Base-by-base conservation (phyloP, 2,113 vertebrate species). In the Pachycephala philippinensis region DNA sequence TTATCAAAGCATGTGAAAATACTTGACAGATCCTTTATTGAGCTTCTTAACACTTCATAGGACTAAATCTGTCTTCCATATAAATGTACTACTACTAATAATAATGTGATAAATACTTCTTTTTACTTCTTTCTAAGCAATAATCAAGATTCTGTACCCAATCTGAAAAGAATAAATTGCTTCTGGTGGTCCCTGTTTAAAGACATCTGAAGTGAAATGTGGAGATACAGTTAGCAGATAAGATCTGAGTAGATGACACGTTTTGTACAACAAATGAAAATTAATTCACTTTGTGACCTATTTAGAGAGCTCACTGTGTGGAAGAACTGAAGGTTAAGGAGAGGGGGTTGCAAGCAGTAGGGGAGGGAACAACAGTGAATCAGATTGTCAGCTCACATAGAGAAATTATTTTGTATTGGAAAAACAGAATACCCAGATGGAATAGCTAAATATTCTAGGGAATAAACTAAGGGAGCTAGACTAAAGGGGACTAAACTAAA, bases 11-110 rank as follows among this genome's bases (percentile, higher is more conserved):
- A 87, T 88, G 42, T 52, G 59, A 83, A 95, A 96, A 89, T 59
- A 91, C 82, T 96, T 92, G 90, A 91, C 91, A 95, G 71, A 66
- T 70, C 33, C 52, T 95, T 90, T 94, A 90, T 56, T 80, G 88
- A 93, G 68, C 59, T 47, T 96, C 84, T 95, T 94, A 97, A 80
- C 64, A 85, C 66, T 94, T 87, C 3, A 4, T 68, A 77, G 85
- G 82, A 96, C 91, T 95, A 97, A 94, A 87, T 88, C 59, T 93
- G 19, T 96, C 74, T 96, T 94, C 75, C 47, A 96, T 85, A 90
- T 90, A 91, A 89, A 91, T 83, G 28, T 60, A 56, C 24, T 84
- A 78, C 7, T 70, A 63, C 1, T 70, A 80, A 13, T 77, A 92
- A 79, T 86, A 78, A 91, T 50, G 31, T 61, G n/a, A 89, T 45